Evolutionary conservation across 2,888 invertebrate genomes (phyloP), one percentile per base, ranked within the genome.

Genomic region (Cosmopolites sordidus): DNA sequence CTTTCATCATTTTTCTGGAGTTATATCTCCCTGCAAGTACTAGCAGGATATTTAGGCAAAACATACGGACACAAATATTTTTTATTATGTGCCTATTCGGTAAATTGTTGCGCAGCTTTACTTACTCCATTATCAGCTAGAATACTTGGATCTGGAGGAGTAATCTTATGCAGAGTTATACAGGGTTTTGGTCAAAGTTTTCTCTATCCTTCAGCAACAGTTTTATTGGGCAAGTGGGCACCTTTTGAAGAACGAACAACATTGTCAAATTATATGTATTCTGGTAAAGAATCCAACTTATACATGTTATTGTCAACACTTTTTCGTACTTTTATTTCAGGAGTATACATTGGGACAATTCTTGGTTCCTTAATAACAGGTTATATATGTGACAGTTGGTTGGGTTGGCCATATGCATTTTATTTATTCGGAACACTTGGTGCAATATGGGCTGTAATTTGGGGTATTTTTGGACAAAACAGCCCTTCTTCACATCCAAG

Each of bases 1-100:
- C 72, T 87, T 5, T 87, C 87, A 6, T 85, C 89, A 0, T 89
- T 89, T 72, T 88, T 88, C 71, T 86, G 87, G 87, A 89, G 89
- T 1, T 89, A 90, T 67, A 78, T 87, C 1, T 61, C 84, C 4
- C 82, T 85, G 14, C 89, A 90, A 72, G 72, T 89, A 1, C 84
- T 84, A 0, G 82, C 83, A 0, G 86, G 87, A 0, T 78, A 84
- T 58, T 69, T 93, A 43, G 87, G 89, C 0, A 83, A 84, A 64
- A 77, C 77, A 2, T 83, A 83, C 69, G 92, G 93, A 0, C 87
- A 88, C 0, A 87, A 88, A 67, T 75, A 80, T 45, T 77, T 92
- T 11, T 73, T 86, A 12, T 73, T 77, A 0, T 66, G 74, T 0
- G 74, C 83, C 0, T 39, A 38, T 12, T 76, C 87, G 22, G 62